Base-by-base conservation (phyloP, 2,888 invertebrate genomes). In the Microplitis manilae region DNA sequence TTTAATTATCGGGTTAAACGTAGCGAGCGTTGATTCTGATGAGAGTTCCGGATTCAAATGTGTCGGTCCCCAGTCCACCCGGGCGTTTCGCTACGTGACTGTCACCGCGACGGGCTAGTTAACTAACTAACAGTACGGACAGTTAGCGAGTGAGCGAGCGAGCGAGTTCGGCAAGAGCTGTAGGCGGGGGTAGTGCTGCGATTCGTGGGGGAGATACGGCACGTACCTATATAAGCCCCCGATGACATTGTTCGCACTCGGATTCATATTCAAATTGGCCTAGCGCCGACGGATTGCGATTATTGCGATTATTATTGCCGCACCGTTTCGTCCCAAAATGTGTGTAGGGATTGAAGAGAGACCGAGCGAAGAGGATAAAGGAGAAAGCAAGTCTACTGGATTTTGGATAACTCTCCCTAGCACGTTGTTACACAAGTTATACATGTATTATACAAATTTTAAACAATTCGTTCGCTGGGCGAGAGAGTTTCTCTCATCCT, bases 1-100 rank as follows among this genome's bases (percentile, higher is more conserved):
- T 88, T 88, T 88, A 88, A 88, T 88, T 88, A 88, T 88, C 87
- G 88, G 88, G 88, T 88, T 89, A 88, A 89, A 89, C 88, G 88
- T 89, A 89, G 87, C 88, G 88, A 88, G 85, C 85, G 87, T 85
- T 88, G 88, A 88, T 89, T 89, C 88, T 89, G 89, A 89, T 89
- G 89, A 89, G 88, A 88, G 89, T 89, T 89, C 89, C 89, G 89
- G 88, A 88, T 88, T 87, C 87, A 86, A 89, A 88, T 88, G 87
- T 82, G 80, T 80, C 84, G 82, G 84, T 84, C 84, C 79, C 60
- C 38, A 38, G 67, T 71, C 71, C 70, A 70, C 67, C 50, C 59
- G 77, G 74, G 70, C 73, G 73, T 71, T 77, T 73, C 74, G 81
- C 81, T 89, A 88, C 88, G 89, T 89, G 89, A 88, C 89, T 88